These are phyloP conservation scores for Drosophila paranaensis DNA, from an alignment of 2,888 invertebrate genomes.

Conservation along the genomic window DNA sequence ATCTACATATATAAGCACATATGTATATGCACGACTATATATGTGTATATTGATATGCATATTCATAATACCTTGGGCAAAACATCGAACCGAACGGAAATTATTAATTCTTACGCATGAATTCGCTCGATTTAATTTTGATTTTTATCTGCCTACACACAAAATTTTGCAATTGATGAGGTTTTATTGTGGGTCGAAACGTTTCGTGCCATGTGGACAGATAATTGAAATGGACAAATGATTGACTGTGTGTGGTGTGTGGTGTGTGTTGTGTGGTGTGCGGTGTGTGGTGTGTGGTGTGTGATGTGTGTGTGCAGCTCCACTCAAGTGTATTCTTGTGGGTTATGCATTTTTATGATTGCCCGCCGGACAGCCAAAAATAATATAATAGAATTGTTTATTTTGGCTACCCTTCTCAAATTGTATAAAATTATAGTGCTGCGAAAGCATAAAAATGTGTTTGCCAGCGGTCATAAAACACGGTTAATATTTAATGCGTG, in stretches of 20 bases:
- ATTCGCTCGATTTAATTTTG: slow-evolving; percentile 77
- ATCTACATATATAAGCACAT: neutral
- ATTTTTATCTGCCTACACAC: slow-evolving; percentile 57
- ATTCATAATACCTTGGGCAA: slow-evolving; percentile 31
- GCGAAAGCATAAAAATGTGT: slow-evolving; percentile 10
- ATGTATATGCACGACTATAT: neutral
- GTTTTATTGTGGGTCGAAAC: slow-evolving; percentile 35
- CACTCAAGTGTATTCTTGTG: slow-evolving; percentile 57
- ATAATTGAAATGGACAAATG: slow-evolving; percentile 62
- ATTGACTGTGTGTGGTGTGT: neutral
- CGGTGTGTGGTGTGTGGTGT: too few species aligned
- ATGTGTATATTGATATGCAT: slow-evolving; percentile 8
- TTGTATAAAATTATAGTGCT: slow-evolving; percentile 37
- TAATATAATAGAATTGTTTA: slow-evolving; percentile 72
- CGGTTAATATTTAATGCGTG: slow-evolving; percentile 68
- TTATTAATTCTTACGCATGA: slow-evolving; percentile 77
- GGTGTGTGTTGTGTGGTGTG: too few species aligned
- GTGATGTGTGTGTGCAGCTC: slow-evolving; percentile 1
- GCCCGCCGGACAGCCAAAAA: slow-evolving; percentile 34
- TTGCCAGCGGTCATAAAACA: slow-evolving; percentile 28
- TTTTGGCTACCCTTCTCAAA: slow-evolving; percentile 33
- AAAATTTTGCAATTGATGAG: slow-evolving; percentile 47
- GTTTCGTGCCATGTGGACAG: slow-evolving; percentile 27
- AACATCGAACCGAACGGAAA: slow-evolving; percentile 63
- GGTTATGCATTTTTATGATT: slow-evolving; percentile 71